Evolutionary conservation across 1,140 invertebrate genomes (phyloP).

Genomic region (Holcopasites calliopsidis): DNA sequence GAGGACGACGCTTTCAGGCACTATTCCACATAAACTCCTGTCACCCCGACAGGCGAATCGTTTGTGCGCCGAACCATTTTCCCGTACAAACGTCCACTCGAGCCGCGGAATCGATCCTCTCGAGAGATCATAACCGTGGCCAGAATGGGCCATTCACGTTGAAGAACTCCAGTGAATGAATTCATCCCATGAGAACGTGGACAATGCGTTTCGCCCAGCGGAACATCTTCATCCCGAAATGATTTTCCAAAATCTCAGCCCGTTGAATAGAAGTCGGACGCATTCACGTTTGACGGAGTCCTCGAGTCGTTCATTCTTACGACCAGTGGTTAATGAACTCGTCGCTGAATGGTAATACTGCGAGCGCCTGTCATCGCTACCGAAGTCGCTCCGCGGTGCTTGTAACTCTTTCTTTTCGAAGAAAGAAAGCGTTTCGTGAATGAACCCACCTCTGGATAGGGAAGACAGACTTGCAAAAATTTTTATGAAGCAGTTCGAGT

Average conservation of each 20-base stretch:
- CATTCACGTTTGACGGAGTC: neutral
- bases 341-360: neutral
- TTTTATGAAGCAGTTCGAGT: neutral
- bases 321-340: conserved; percentile 32
- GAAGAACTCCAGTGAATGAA: conserved; percentile 24
- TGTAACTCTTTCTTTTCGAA: neutral
- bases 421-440: neutral
- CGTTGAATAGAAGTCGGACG: neutral
- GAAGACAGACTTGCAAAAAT: neutral
- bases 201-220: conserved; percentile 10
- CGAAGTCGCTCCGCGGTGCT: neutral
- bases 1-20: neutral
- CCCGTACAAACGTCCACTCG: conserved; percentile 26
- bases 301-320: conserved; percentile 20
- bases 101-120: conserved; percentile 36
- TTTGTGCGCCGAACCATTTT: conserved; percentile 12
- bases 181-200: conserved; percentile 24
- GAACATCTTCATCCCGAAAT: conserved; percentile 22
- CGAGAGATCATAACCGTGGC: conserved; percentile 37
- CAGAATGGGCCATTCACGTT: conserved; percentile 24
- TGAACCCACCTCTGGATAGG: too few relatives aligned
- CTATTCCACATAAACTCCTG: conserved; percentile 5
- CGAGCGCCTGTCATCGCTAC: conserved; percentile 9
- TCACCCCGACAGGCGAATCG: neutral
- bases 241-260: conserved; percentile 41